phyloP scores from a whole-genome alignment of 2,888 invertebrate genomes.

The Charanyca ferruginea region DNA sequence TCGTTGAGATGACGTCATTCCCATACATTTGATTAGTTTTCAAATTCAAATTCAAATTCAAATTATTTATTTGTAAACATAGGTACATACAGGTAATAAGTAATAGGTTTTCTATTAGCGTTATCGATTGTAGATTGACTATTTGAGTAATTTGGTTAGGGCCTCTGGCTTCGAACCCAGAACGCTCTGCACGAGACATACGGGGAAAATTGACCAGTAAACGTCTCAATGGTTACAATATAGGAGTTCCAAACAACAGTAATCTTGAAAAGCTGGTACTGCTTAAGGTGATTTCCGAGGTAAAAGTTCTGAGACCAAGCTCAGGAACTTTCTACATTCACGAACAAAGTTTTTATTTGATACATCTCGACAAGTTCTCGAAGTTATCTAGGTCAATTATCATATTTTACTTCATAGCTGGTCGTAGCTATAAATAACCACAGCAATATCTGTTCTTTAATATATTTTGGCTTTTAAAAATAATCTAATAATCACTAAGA shows the following conservation, averaged over 20 bases:
- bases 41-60: no score
- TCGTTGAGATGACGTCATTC: no score
- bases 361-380: background rate
- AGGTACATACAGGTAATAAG: no score
- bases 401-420: background rate
- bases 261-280: conserved; percentile 11
- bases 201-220: background rate
- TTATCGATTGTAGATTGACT: no score
- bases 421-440: background rate
- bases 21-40: no score
- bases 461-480: background rate
- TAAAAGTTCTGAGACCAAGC: conserved; percentile 24
- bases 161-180: no score
- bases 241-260: conserved; percentile 15
- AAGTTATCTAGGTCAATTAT: background rate
- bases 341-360: conserved; percentile 16
- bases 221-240: background rate
- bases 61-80: no score
- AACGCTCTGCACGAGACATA: no score
- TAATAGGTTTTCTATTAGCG: no score
- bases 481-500: no score
- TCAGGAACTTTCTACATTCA: conserved; percentile 7
- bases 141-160: no score
- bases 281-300: conserved; percentile 2
- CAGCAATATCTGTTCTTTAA: background rate